Percentiles rank a stretch among this genome's conserved stretches.
These are phyloP conservation scores for Sternarchorhynchus goeldii DNA, from an alignment of 2,797 vertebrate species.

Conservation along the genomic window DNA sequence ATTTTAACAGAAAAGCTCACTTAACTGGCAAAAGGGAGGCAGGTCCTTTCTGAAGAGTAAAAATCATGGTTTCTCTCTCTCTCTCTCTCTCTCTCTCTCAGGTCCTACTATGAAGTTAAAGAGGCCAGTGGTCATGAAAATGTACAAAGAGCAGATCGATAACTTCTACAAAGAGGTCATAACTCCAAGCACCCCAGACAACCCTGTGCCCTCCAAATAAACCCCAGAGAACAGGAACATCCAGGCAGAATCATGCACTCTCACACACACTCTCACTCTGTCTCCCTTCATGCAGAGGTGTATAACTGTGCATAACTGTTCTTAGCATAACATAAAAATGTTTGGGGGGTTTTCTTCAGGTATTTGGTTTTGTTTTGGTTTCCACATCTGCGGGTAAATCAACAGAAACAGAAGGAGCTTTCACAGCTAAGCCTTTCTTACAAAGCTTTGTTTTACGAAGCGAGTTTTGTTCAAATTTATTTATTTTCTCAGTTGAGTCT, in stretches of 20 bases:
- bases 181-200: constrained; percentile 75
- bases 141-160: constrained; percentile 83
- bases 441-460: constrained; percentile 52
- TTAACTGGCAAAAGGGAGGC: too few species aligned
- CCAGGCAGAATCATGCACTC: constrained; percentile 6
- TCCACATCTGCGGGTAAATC: constrained; percentile 62
- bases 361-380: constrained; percentile 43
- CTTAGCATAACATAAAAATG: constrained; percentile 20
- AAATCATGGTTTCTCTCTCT: background rate
- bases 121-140: constrained; percentile 80
- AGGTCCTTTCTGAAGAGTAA: too few species aligned
- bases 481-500: constrained; percentile 65
- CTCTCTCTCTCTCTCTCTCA: constrained; percentile 53
- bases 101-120: constrained; percentile 93
- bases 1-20: too few species aligned
- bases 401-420: constrained; percentile 38
- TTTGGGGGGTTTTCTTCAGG: constrained; percentile 53
- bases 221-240: constrained; percentile 20
- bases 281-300: background rate
- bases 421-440: constrained; percentile 61
- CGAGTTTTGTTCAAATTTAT: constrained; percentile 36
- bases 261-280: background rate
- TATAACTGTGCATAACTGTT: constrained; percentile 9
- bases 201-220: constrained; percentile 70
- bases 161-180: constrained; percentile 81